A percentile compares a stretch with the other conserved stretches of the same genome.
Conservation (phyloP, 2,888 invertebrate species). For the Tiliacea citrago region DNA sequence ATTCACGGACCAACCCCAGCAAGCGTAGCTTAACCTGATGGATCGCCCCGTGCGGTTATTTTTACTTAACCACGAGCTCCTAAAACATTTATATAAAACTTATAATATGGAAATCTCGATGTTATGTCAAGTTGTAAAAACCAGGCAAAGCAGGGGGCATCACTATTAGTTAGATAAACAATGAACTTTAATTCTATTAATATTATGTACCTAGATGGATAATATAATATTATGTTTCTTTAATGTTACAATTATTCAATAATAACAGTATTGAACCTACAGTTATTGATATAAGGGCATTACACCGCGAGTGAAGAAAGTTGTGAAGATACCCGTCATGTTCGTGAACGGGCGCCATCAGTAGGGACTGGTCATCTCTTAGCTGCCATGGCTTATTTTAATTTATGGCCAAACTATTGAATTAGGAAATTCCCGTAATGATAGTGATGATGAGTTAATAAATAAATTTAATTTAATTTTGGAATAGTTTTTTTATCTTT, state of each 20-base stretch:
- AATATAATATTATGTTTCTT: conserved; percentile 11
- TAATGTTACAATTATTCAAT: conserved; percentile 32
- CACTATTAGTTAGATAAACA: not conserved
- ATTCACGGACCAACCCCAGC: too few species aligned
- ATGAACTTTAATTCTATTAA: conserved; percentile 8
- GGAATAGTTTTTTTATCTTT: too few species aligned
- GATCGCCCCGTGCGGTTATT: too few species aligned
- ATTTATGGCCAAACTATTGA: too few species aligned
- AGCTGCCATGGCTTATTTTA: too few species aligned
- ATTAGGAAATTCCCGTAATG: too few species aligned
- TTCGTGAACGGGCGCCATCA: too few species aligned
- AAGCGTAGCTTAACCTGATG: too few species aligned
- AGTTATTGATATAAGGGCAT: conserved; percentile 22
- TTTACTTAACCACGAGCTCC: too few species aligned
- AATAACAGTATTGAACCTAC: conserved; percentile 20
- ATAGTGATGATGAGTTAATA: too few species aligned
- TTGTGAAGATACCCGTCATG: not conserved
- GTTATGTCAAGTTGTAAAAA: not conserved
- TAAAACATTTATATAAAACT: not conserved
- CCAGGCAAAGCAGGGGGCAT: not conserved
- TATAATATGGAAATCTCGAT: not conserved
- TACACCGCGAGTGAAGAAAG: conserved; percentile 8
- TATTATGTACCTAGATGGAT: not conserved
- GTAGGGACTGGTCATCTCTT: too few species aligned
- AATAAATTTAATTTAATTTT: too few species aligned